Conservation (phyloP, 2,888 invertebrate genomes). For the Xylota segnis region DNA sequence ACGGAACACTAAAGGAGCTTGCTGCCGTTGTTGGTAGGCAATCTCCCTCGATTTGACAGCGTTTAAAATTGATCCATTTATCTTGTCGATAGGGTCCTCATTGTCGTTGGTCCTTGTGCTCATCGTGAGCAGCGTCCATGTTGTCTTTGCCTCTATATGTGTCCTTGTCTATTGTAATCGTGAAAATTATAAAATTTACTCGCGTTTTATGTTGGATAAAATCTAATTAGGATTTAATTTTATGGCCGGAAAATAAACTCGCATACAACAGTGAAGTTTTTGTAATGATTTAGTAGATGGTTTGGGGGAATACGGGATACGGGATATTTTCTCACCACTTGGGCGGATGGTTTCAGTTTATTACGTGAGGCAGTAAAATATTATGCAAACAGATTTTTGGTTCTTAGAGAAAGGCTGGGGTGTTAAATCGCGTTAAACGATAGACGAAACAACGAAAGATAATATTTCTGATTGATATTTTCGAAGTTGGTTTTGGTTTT, state of each 20-base stretch:
- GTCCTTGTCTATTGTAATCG: constrained; percentile 16
- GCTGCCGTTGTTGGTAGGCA: constrained; percentile 9
- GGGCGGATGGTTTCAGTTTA: constrained; percentile 21
- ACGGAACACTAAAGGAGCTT: background rate
- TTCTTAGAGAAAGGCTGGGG: background rate
- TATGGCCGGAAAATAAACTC: constrained; percentile 40
- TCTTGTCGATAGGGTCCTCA: constrained; percentile 32
- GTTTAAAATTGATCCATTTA: constrained; percentile 42
- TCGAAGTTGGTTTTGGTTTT: background rate
- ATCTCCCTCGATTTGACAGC: constrained; percentile 30
- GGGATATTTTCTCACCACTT: background rate
- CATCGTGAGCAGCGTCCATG: background rate
- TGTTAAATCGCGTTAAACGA: constrained; percentile 21
- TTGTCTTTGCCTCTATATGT: background rate
- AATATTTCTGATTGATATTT: constrained; percentile 14
- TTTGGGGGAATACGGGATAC: background rate
- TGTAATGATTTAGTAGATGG: background rate
- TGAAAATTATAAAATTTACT: constrained; percentile 37
- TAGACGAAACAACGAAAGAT: background rate
- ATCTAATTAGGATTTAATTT: constrained; percentile 43
- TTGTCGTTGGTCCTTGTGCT: background rate
- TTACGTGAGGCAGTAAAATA: background rate
- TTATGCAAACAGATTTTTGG: constrained; percentile 19
- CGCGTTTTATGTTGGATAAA: constrained; percentile 39
- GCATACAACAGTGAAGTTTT: constrained; percentile 14